Percentiles rank a stretch among this genome's conserved stretches.
phyloP scores from a whole-genome alignment of 2,797 vertebrate genomes.

The Pristis pectinata region DNA sequence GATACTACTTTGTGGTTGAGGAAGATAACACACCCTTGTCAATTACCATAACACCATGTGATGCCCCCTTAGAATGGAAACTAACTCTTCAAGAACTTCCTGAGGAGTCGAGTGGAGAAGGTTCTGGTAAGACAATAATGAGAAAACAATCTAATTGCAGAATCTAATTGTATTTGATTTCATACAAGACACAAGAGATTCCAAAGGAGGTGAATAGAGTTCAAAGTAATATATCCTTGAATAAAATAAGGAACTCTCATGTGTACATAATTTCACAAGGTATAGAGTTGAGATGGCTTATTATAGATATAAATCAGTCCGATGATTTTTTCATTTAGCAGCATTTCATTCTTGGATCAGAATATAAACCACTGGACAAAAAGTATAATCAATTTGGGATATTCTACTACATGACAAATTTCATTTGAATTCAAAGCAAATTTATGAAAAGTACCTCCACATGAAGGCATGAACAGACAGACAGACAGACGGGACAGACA shows the following conservation, averaged over 20 bases:
- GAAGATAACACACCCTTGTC: conserved; percentile 95
- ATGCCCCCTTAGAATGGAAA: conserved; percentile 93
- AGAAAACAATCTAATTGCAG: too few relatives aligned
- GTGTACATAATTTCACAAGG: not conserved
- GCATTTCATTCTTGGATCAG: not conserved
- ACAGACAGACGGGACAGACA: too few relatives aligned
- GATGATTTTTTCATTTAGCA: not conserved
- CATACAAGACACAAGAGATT: too few relatives aligned
- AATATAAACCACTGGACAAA: not conserved
- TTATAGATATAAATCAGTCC: not conserved
- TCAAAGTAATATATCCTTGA: not conserved
- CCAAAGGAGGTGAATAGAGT: too few relatives aligned
- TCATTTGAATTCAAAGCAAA: not conserved
- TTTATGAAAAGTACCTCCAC: too few relatives aligned
- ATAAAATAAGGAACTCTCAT: not conserved
- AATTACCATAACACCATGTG: conserved; percentile 90
- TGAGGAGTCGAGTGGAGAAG: conserved; percentile 80
- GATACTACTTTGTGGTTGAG: conserved; percentile 96
- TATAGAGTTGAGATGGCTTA: not conserved
- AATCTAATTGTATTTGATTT: too few relatives aligned
- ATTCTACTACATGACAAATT: too few relatives aligned
- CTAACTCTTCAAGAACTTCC: conserved; percentile 90
- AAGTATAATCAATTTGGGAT: not conserved
- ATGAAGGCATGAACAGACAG: too few relatives aligned
- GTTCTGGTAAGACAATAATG: conserved; percentile 64